These are phyloP conservation scores for Goniozus legneri DNA, from an alignment of 1,140 invertebrate species.

Conservation along the genomic window DNA sequence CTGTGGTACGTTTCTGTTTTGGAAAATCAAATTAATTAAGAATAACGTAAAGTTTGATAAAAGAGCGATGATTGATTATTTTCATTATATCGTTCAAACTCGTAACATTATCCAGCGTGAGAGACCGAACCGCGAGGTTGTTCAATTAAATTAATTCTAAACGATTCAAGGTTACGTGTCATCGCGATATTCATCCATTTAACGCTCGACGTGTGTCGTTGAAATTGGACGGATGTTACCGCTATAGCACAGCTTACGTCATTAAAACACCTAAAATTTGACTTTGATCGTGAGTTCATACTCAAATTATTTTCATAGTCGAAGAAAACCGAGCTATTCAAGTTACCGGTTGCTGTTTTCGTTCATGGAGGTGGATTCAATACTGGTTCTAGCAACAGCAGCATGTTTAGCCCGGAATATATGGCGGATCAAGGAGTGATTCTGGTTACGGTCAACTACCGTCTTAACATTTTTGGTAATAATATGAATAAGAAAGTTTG, in stretches of 20 bases:
- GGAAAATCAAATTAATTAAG: no score
- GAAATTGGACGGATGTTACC: not conserved
- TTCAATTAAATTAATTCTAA: slow-evolving; percentile 31
- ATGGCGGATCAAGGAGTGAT: slow-evolving; percentile 58
- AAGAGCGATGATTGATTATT: no score
- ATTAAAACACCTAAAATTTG: no score
- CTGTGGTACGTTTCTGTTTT: slow-evolving; percentile 32
- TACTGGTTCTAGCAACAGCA: slow-evolving; percentile 48
- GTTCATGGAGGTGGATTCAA: slow-evolving; percentile 56
- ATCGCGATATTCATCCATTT: slow-evolving; percentile 1
- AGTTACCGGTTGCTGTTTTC: slow-evolving; percentile 57
- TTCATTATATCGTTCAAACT: no score
- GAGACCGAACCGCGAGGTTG: slow-evolving; percentile 27
- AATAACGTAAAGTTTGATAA: no score
- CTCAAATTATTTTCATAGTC: not conserved
- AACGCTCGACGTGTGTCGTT: not conserved
- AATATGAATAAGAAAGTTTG: not conserved
- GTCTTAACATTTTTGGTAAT: slow-evolving; percentile 62
- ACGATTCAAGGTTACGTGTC: slow-evolving; percentile 18
- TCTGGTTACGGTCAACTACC: slow-evolving; percentile 67
- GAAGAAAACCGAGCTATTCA: not conserved
- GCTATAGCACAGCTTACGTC: no score
- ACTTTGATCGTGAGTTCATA: not conserved
- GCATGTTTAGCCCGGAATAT: slow-evolving; percentile 43
- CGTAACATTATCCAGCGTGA: no score